Evolutionary conservation across 92 coral and sea anemone species (phyloP).

Genomic region (Phymanthus crucifer): DNA sequence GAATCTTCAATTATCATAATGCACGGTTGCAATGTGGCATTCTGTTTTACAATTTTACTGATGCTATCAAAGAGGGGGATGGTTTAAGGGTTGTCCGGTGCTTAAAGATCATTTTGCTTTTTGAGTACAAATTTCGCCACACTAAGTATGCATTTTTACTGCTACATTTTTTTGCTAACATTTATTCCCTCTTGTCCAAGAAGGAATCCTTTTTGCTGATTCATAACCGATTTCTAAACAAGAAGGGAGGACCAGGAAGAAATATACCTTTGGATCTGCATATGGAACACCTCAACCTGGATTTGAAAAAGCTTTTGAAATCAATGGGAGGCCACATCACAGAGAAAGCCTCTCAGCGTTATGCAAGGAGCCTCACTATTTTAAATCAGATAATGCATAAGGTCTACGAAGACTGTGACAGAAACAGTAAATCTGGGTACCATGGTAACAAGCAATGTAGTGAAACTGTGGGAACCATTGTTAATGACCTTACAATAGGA

Average conservation of each 20-base stretch:
- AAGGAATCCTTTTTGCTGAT: constrained; percentile 42
- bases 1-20: constrained; percentile 55
- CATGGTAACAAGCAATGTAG: constrained; percentile 41
- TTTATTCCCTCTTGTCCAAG: constrained; percentile 45
- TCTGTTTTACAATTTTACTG: constrained; percentile 40
- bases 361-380: constrained; percentile 62
- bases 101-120: constrained; percentile 49
- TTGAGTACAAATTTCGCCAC: constrained; percentile 52
- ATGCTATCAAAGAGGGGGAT: constrained; percentile 69
- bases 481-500: constrained; percentile 16
- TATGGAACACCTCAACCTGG: constrained; percentile 61
- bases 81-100: constrained; percentile 56
- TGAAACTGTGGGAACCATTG: constrained; percentile 47
- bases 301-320: constrained; percentile 50
- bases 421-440: constrained; percentile 42
- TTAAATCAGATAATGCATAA: constrained; percentile 54
- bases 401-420: constrained; percentile 52
- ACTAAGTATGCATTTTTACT: constrained; percentile 56
- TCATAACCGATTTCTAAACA: constrained; percentile 58
- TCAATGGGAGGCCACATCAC: constrained; percentile 70
- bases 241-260: constrained; percentile 45
- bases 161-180: constrained; percentile 54
- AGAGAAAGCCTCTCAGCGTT: constrained; percentile 62
- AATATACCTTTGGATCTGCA: constrained; percentile 60
- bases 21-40: constrained; percentile 64